phyloP scores from a whole-genome alignment of 2,888 invertebrate species.

The Meliscaeva auricollis region DNA sequence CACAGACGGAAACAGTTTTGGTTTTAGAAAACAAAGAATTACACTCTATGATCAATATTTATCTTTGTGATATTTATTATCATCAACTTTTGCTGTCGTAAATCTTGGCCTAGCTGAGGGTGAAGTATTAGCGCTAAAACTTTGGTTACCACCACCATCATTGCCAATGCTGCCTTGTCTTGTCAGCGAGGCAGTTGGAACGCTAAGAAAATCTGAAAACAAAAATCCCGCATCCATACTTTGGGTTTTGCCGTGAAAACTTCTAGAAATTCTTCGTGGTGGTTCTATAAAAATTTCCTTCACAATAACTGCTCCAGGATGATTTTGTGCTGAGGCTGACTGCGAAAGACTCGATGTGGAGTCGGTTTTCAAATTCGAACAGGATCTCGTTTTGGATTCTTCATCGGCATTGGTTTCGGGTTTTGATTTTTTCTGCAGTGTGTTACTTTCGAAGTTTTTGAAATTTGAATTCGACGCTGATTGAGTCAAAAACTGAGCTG shows the following conservation, averaged over 20 bases:
- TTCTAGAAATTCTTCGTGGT: slow-evolving; percentile 85
- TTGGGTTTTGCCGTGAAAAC: slow-evolving; percentile 82
- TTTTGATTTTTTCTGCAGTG: slow-evolving; percentile 77
- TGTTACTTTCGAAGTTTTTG: slow-evolving; percentile 81
- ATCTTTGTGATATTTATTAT: slow-evolving; percentile 70
- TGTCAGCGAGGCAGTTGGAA: slow-evolving; percentile 77
- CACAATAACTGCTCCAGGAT: slow-evolving; percentile 84
- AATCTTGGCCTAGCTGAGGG: slow-evolving; percentile 78
- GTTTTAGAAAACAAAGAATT: neutral
- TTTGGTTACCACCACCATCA: slow-evolving; percentile 3
- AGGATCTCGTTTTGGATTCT: slow-evolving; percentile 79
- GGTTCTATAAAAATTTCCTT: slow-evolving; percentile 85
- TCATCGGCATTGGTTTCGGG: slow-evolving; percentile 77
- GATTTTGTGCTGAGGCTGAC: slow-evolving; percentile 77
- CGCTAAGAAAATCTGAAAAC: slow-evolving; percentile 81
- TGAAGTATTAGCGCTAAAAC: slow-evolving; percentile 77
- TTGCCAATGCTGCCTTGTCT: slow-evolving; percentile 68
- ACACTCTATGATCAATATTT: slow-evolving; percentile 43
- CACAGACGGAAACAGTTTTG: slow-evolving; percentile 44
- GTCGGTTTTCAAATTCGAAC: slow-evolving; percentile 80
- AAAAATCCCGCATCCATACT: slow-evolving; percentile 82
- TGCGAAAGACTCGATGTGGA: slow-evolving; percentile 77
- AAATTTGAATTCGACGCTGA: slow-evolving; percentile 83
- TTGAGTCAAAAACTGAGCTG: slow-evolving; percentile 76
- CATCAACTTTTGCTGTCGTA: slow-evolving; percentile 78